phyloP scores from a whole-genome alignment of 2,888 invertebrate genomes.

The Eupithecia tripunctaria region DNA sequence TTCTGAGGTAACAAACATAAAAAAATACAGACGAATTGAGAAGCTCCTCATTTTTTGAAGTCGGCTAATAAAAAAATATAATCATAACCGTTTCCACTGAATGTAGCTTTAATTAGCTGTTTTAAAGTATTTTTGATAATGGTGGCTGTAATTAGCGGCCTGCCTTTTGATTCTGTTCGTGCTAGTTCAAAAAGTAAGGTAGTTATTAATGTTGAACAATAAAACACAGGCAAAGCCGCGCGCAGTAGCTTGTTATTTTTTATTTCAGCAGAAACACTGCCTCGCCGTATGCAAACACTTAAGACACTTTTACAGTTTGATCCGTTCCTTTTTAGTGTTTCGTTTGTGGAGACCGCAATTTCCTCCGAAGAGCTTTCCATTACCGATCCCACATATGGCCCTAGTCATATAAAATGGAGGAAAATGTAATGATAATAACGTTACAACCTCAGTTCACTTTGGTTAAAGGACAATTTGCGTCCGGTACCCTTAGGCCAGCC shows the following conservation, averaged over 20 bases:
- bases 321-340: conserved; percentile 42
- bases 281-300: conserved; percentile 22
- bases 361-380: conserved; percentile 59
- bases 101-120: too few species aligned
- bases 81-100: too few species aligned
- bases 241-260: background rate
- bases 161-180: background rate
- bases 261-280: conserved; percentile 20
- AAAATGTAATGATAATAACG: conserved; percentile 61
- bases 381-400: conserved; percentile 51
- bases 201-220: too few species aligned
- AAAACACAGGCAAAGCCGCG: background rate
- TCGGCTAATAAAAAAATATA: too few species aligned
- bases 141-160: background rate
- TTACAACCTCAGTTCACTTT: conserved; percentile 49
- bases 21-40: too few species aligned
- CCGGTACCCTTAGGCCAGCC: conserved; percentile 23
- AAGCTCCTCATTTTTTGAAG: too few species aligned
- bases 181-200: background rate
- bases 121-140: background rate
- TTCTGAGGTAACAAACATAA: too few species aligned
- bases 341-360: conserved; percentile 57
- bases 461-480: conserved; percentile 44
- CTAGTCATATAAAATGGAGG: conserved; percentile 50
- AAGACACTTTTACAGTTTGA: conserved; percentile 38